Base-by-base conservation (phyloP, 2,888 invertebrate genomes). In the Seladonia tumulorum region DNA sequence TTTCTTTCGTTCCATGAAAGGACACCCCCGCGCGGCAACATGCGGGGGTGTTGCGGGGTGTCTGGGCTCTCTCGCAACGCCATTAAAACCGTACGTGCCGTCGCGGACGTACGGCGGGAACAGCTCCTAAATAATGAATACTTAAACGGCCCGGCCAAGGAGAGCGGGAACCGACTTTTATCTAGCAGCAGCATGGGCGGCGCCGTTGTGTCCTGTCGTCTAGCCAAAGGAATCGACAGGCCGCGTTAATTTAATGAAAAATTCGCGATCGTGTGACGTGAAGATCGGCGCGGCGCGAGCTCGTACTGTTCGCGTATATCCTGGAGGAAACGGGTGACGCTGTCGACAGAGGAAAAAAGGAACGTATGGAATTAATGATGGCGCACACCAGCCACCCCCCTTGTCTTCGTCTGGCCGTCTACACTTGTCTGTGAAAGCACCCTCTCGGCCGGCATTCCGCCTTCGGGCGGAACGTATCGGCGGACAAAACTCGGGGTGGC, bases 171-270 rank as follows among this genome's bases (percentile, higher is more conserved):
- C 60, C 70, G 84, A 80, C 80, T 85, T 82, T 80, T 84, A 80
- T 80, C 68, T 49, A 72, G 22, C 25, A 25, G 49, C 39, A 22
- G 18, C 18, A n/a, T 29, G 4, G 1, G 22, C 8, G 22, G 16
- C 45, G 42, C 47, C 47, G 70, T 49, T 14, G 47, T 35, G 29
- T 25, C 22, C 57, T n/a, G 71, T 68, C 78, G 71, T 68, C 78
- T 75, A 82, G 71, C 80, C 80, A 86, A 90, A 89, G 86, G 89
- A 87, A 89, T 89, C 89, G 88, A 87, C 87, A 89, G 87, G 82
- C 88, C 90, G 88, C 89, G 88, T 88, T 89, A 92, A 92, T 92
- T 91, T 90, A 87, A 91, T 92, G 88, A 91, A 90, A 92, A 89
- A 86, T 86, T 86, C 76, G 72, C 79, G 79, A 78, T 81, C 73